Conservation (phyloP, 2,797 vertebrate species). For the Coilia nasus region DNA sequence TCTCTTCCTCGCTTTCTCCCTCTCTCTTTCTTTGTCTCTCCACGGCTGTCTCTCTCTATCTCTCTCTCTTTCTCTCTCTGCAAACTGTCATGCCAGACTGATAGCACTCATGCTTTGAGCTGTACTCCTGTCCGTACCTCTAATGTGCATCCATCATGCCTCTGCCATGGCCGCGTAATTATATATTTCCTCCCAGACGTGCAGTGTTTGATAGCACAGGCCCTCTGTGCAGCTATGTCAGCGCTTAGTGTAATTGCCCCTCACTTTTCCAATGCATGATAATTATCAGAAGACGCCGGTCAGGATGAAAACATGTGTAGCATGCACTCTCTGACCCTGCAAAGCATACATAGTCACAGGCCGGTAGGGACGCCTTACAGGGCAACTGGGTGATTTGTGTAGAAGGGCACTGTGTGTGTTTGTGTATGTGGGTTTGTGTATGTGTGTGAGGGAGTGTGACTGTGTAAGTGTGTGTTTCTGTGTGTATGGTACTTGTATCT, state of each 20-base stretch:
- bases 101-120: not conserved
- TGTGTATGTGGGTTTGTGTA: not conserved
- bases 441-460: not conserved
- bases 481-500: not conserved
- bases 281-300: constrained; percentile 33
- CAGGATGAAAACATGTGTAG: constrained; percentile 12
- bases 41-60: not conserved
- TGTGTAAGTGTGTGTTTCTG: not conserved
- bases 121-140: not conserved
- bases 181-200: constrained; percentile 23
- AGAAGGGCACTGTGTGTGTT: not conserved
- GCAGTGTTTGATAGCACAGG: constrained; percentile 24
- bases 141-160: constrained; percentile 8
- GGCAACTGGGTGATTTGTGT: not conserved
- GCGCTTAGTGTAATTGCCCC: constrained; percentile 39
- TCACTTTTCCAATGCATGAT: constrained; percentile 32
- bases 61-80: not conserved
- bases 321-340: not conserved
- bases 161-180: not conserved
- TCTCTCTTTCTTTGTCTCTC: not conserved
- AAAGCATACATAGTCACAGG: not conserved
- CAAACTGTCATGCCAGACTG: constrained; percentile 18
- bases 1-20: not conserved
- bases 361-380: not conserved
- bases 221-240: constrained; percentile 31